Base-by-base conservation (phyloP, 2,888 invertebrate species). In the Anthrax anthrax region DNA sequence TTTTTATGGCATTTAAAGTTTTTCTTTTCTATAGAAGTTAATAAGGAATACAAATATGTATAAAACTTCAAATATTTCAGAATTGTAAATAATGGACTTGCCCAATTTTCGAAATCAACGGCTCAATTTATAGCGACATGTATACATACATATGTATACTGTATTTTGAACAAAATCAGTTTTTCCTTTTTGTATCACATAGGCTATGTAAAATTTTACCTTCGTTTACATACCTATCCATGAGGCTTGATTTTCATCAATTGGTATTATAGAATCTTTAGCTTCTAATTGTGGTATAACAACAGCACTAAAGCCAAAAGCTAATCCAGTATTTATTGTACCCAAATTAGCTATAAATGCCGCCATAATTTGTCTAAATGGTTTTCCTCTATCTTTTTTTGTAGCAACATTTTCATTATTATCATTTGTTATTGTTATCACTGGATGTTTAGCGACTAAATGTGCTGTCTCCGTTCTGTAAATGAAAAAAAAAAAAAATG, bases 291-390 rank as follows among this genome's bases (percentile, higher is more conserved):
- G 80, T 2, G 80, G 80, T 37, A 79, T 61, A 0, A 75, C 76
- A 1, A 79, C 78, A 2, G 81, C 80, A 0, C 80, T 77, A 58
- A 80, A 81, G 0, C 80, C 80, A 56, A 81, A 81, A 1, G 75
- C 76, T 75, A 81, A 75, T 37, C 81, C 81, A 0, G 80, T 81
- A 60, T 80, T 81, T 48, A 81, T 74, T 29, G 80, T 80, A 1
- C 81, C 81, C 13, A 80, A 60, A 57, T 81, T 80, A 3, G 76
- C 80, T 9, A 79, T 68, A 38, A 81, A 65, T 0, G 80, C 75
- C 1, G 79, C 79, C 53, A 78, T 32, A 17, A 80, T 73, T 65
- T 81, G 77, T 44, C 65, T 59, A 13, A 71, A 56, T 1, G 74
- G 70, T 52, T 70, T 71, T 13, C 74, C 74, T 42, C 73, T n/a